A percentile compares a stretch with the other conserved stretches of the same genome.
Conservation (phyloP, 2,888 invertebrate species). For the Xestia xanthographa region DNA sequence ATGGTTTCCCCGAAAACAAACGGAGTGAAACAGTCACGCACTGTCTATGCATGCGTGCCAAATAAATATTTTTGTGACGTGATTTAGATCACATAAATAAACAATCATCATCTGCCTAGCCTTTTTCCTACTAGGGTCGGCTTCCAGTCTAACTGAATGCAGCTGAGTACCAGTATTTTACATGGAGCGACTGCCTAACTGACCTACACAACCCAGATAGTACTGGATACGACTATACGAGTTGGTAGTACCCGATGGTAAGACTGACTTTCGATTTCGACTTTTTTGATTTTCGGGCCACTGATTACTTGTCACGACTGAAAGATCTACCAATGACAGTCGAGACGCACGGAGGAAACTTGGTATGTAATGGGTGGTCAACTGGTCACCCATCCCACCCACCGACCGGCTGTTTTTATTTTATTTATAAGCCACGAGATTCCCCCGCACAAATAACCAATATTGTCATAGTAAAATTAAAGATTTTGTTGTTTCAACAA, state of each 20-base stretch:
- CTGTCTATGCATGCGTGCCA: no score
- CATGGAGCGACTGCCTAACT: background rate
- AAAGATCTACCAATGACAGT: background rate
- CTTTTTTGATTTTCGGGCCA: no score
- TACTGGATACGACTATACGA: no score
- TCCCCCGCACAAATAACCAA: background rate
- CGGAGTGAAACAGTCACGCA: conserved; percentile 45
- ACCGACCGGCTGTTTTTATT: background rate
- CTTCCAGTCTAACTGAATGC: background rate
- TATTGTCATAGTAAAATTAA: background rate
- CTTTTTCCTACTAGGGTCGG: background rate
- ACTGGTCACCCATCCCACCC: background rate
- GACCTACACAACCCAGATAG: background rate
- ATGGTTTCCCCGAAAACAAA: conserved; percentile 20
- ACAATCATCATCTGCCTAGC: background rate
- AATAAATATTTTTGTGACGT: background rate
- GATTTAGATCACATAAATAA: background rate
- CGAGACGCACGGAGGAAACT: background rate
- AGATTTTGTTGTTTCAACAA: background rate
- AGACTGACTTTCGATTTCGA: no score
- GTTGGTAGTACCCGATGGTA: no score
- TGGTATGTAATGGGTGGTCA: background rate
- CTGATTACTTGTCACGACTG: background rate
- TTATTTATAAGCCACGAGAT: background rate
- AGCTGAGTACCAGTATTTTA: background rate